Conservation (phyloP, 2,888 invertebrate genomes). For the Mesopsocus fuscifrons region DNA sequence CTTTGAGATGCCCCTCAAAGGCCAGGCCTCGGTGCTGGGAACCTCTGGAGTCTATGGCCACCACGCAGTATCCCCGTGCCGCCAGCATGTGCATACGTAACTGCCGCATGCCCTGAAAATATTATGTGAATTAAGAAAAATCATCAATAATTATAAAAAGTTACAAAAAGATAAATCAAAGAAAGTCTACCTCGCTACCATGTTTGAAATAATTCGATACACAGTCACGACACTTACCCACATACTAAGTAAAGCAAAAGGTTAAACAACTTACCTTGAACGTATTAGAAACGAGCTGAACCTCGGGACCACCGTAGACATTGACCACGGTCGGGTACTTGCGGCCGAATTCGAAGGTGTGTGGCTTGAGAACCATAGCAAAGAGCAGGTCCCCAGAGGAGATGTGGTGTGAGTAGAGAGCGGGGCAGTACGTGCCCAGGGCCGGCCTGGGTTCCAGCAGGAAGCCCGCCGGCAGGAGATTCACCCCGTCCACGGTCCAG, state of each 20-base stretch:
- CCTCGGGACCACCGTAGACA: slow-evolving; percentile 97
- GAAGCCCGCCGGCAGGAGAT: slow-evolving; percentile 47
- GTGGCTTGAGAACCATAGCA: slow-evolving; percentile 81
- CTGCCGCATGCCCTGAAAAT: slow-evolving; percentile 62
- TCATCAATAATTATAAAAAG: background rate
- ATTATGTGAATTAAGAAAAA: slow-evolving; percentile 10
- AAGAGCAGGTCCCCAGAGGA: slow-evolving; percentile 50
- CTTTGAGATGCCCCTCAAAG: slow-evolving; percentile 80
- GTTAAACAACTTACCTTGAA: slow-evolving; percentile 79
- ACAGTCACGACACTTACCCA: no score
- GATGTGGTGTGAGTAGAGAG: slow-evolving; percentile 49
- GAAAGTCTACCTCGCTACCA: background rate
- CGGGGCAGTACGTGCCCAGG: slow-evolving; percentile 42
- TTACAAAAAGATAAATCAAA: slow-evolving; percentile 9
- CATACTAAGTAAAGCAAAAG: no score
- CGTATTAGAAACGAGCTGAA: slow-evolving; percentile 90
- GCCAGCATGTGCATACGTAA: slow-evolving; percentile 88
- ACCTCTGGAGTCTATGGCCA: slow-evolving; percentile 88
- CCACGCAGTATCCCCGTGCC: slow-evolving; percentile 88
- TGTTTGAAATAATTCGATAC: no score
- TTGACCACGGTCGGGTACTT: slow-evolving; percentile 88
- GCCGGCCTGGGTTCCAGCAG: slow-evolving; percentile 43
- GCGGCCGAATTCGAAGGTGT: slow-evolving; percentile 34
- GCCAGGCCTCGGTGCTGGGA: slow-evolving; percentile 80
- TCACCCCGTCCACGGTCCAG: slow-evolving; percentile 47